phyloP scores from a whole-genome alignment of 2,888 invertebrate species.

The Ophion ventricosus region DNA sequence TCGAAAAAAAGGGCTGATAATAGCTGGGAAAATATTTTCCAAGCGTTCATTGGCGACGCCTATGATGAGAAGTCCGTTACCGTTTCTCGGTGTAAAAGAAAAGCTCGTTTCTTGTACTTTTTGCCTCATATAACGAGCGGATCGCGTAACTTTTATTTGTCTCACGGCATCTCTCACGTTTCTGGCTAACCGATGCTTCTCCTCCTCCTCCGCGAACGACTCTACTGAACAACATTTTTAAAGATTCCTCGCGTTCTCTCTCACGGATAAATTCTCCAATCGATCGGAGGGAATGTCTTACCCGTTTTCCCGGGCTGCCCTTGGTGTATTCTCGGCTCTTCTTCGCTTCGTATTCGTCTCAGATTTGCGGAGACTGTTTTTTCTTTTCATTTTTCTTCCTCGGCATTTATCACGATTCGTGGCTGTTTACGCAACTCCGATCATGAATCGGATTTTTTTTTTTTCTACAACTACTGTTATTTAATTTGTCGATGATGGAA shows the following conservation, averaged over 20 bases:
- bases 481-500: no score
- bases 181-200: constrained; percentile 10
- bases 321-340: constrained; percentile 21
- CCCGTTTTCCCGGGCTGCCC: constrained; percentile 28
- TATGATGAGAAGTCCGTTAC: constrained; percentile 15
- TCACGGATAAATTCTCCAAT: constrained; percentile 55
- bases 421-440: no score
- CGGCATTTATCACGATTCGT: not conserved
- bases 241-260: constrained; percentile 50
- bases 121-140: not conserved
- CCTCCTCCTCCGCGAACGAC: not conserved
- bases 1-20: no score
- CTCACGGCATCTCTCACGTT: constrained; percentile 20
- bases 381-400: not conserved
- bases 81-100: constrained; percentile 3
- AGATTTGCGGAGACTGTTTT: not conserved
- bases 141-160: constrained; percentile 21
- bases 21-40: not conserved
- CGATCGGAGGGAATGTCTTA: constrained; percentile 52
- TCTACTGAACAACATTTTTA: constrained; percentile 46
- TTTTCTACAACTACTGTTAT: no score
- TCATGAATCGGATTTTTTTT: no score
- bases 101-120: constrained; percentile 18
- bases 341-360: constrained; percentile 3
- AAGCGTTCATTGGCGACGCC: not conserved